Conservation (phyloP, 1,140 invertebrate species). For the Heliothis subflexa region DNA sequence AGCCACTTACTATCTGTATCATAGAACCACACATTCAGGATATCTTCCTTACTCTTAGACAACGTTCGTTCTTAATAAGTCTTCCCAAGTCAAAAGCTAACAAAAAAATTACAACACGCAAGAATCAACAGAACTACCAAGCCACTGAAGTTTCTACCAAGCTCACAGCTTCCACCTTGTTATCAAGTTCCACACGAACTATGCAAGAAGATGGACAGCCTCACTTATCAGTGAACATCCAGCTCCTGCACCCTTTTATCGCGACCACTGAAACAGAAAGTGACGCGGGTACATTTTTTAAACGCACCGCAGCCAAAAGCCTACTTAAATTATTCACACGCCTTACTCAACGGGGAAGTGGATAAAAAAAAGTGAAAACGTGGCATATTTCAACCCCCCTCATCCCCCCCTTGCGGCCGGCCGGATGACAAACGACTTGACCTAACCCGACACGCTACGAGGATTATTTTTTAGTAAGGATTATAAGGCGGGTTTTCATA, state of each 20-base stretch:
- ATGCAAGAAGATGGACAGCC: slow-evolving; percentile 8
- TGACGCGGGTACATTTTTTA: slow-evolving; percentile 54
- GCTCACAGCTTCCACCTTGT: not conserved
- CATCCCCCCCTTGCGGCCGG: not conserved
- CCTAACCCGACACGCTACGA: slow-evolving; percentile 40
- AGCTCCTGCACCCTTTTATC: slow-evolving; percentile 17
- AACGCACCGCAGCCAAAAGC: slow-evolving; percentile 48
- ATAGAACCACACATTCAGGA: too few species aligned
- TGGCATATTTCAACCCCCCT: slow-evolving; percentile 45
- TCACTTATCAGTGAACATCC: slow-evolving; percentile 8
- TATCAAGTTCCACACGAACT: slow-evolving; percentile 20
- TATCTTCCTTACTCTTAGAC: too few species aligned
- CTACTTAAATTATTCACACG: slow-evolving; percentile 59
- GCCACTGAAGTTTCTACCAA: not conserved
- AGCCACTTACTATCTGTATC: too few species aligned
- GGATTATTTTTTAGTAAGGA: slow-evolving; percentile 47
- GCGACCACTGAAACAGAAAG: slow-evolving; percentile 38
- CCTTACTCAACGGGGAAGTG: slow-evolving; percentile 44
- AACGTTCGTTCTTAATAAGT: too few species aligned
- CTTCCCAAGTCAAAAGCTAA: too few species aligned
- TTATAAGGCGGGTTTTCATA: slow-evolving; percentile 43
- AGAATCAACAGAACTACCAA: not conserved
- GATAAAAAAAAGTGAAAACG: slow-evolving; percentile 57
- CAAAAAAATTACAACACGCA: too few species aligned
- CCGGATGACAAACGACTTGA: slow-evolving; percentile 50